Evolutionary conservation across 2,888 invertebrate genomes (phyloP), one percentile per base, ranked within the genome.

Genomic region (Apantesis nais): DNA sequence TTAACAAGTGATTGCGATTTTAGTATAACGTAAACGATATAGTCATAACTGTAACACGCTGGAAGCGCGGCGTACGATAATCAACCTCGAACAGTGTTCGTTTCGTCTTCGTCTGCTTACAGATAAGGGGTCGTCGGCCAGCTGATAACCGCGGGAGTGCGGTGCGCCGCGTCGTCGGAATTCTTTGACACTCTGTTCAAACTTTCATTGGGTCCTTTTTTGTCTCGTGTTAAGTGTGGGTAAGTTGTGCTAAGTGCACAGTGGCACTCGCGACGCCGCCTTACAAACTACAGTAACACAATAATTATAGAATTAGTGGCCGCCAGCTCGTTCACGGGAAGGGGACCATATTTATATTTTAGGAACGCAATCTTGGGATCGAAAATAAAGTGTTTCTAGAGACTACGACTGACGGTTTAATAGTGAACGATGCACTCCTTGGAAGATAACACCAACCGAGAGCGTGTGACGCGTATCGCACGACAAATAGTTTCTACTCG

Each of bases 281-380:
- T 34, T 37, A 9, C 25, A 2, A 29, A 34, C 31, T 37, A 58
- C 34, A 58, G 22, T 52, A 22, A 66, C 62, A 25, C 37, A 62
- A 58, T 58, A 70, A 67, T 73, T 70, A 67, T 66, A 67, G 67
- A 72, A 66, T 55, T 39, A 12, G 48, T 39, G 31, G 60, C n/a
- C 8, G 52, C 34, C 16, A 52, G 34, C 63, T 31, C 44, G 58
- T 44, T 16, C 34, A 52, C 71, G 41, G 63, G 12, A 61, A 39
- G 48, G 63, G 65, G 65, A 44, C 52, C 66, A 68, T 70, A 70
- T 16, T 58, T 85, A 83, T 87, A 85, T 86, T 87, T 86, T 82
- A 82, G 81, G 83, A 86, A 84, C 86, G 83, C 83, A 84, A 81
- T 85, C 82, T 80, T 78, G 70, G 70, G 67, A 79, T 80, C 83